phyloP scores from a whole-genome alignment of 30 jellyfish, hydroid and myxozoan species.

The Cassiopea andromeda region DNA sequence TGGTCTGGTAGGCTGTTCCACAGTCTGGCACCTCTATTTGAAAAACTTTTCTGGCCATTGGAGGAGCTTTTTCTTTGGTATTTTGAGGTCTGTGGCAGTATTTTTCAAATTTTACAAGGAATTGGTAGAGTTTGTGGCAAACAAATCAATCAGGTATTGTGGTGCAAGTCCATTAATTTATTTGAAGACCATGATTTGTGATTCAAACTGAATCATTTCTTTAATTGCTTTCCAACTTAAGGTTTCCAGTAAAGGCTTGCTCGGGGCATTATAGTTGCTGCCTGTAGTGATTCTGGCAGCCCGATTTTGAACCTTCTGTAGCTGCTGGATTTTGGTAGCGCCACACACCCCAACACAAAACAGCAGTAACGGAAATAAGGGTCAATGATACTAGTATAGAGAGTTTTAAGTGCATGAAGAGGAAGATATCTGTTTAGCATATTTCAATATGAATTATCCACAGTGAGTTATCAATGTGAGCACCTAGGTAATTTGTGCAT shows the following conservation, averaged over 20 bases:
- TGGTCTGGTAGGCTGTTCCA: constrained; percentile 27
- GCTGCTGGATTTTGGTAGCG: not conserved
- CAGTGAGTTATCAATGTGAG: not conserved
- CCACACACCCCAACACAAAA: constrained; percentile 24
- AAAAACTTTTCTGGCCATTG: not conserved
- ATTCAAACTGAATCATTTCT: constrained; percentile 9
- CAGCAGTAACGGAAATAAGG: constrained; percentile 7
- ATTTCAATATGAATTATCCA: constrained; percentile 27
- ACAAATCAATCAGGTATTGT: constrained; percentile 16
- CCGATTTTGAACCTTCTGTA: not conserved
- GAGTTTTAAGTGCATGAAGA: not conserved
- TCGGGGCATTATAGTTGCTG: constrained; percentile 19
- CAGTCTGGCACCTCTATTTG: constrained; percentile 16
- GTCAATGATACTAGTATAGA: constrained; percentile 22
- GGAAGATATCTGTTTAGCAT: constrained; percentile 47
- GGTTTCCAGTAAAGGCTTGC: constrained; percentile 16
- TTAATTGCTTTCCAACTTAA: not conserved
- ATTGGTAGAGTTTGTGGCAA: constrained; percentile 16
- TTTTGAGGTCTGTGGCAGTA: constrained; percentile 17
- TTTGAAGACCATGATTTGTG: not conserved
- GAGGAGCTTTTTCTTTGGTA: constrained; percentile 16
- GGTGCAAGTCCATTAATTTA: not conserved
- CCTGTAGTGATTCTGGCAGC: constrained; percentile 4
- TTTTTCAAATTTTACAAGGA: not conserved
- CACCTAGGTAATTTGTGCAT: not conserved